These are phyloP conservation scores for Clostera curtula DNA, from an alignment of 2,888 invertebrate genomes.

Conservation along the genomic window DNA sequence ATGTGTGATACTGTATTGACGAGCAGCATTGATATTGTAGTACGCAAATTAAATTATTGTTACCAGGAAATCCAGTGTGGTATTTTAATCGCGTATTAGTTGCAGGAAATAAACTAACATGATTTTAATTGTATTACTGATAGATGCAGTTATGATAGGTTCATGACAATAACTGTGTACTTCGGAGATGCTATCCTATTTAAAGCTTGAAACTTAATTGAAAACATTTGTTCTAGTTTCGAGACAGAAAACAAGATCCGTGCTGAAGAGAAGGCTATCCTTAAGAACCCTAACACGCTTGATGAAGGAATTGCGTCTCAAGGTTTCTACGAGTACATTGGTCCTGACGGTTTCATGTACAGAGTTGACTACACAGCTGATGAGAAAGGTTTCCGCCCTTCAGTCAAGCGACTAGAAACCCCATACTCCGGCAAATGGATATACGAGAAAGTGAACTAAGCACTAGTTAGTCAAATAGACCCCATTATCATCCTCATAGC, in stretches of 20 bases:
- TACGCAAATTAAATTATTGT: conserved; percentile 7
- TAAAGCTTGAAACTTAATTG: conserved; percentile 3
- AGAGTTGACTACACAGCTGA: conserved; percentile 70
- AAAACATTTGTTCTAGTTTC: conserved; percentile 41
- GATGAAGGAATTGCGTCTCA: conserved; percentile 68
- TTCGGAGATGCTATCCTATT: too few relatives aligned
- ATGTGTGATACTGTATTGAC: conserved; percentile 16
- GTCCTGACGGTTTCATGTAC: conserved; percentile 70
- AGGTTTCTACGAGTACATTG: conserved; percentile 72
- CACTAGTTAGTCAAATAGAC: conserved; percentile 1
- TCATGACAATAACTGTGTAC: too few relatives aligned
- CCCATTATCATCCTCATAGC: conserved; percentile 30
- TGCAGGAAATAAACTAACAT: conserved; percentile 7
- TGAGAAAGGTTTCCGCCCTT: conserved; percentile 68
- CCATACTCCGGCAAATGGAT: conserved; percentile 69
- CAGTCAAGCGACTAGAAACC: conserved; percentile 60
- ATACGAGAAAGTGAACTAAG: conserved; percentile 58
- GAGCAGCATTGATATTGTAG: conserved; percentile 7
- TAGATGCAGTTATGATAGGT: too few relatives aligned
- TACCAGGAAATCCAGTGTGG: conserved; percentile 9
- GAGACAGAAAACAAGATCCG: conserved; percentile 73
- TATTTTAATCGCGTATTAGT: conserved; percentile 6
- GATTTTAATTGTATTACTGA: neutral
- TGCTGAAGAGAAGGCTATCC: conserved; percentile 65
- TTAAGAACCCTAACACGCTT: conserved; percentile 63